A percentile compares a stretch with the other conserved stretches of the same genome.
These are phyloP conservation scores for Melieria omissa DNA, from an alignment of 2,888 invertebrate species.

Conservation along the genomic window DNA sequence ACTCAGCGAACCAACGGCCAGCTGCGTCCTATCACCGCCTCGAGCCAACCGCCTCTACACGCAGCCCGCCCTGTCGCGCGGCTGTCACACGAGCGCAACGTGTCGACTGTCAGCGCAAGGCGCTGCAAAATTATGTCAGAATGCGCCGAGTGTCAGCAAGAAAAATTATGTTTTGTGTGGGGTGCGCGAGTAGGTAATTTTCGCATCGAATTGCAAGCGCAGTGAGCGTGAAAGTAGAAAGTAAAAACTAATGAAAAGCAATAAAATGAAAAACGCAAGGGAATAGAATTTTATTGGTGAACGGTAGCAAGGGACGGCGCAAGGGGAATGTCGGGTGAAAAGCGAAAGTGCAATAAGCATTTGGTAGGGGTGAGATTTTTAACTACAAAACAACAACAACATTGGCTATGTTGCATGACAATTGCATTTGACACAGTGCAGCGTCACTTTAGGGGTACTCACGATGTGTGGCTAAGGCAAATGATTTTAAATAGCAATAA, in stretches of 20 bases:
- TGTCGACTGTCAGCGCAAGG: conserved; percentile 27
- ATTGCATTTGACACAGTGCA: conserved; percentile 14
- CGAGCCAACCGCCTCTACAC: neutral
- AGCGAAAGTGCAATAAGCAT: too few species aligned
- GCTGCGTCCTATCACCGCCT: too few species aligned
- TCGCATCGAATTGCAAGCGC: conserved; percentile 32
- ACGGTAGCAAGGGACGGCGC: too few species aligned
- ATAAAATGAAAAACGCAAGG: neutral
- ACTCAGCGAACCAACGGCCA: too few species aligned
- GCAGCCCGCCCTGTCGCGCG: conserved; percentile 23
- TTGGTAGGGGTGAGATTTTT: neutral
- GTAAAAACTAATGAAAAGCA: neutral
- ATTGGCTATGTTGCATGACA: neutral
- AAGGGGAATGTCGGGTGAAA: too few species aligned
- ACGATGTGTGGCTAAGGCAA: too few species aligned
- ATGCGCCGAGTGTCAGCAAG: conserved; percentile 34
- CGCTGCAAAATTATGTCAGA: conserved; percentile 35
- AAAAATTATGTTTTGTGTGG: conserved; percentile 30
- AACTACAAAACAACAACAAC: neutral
- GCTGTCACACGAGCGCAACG: conserved; percentile 18
- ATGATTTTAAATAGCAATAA: too few species aligned
- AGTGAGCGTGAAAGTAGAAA: neutral
- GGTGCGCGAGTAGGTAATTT: conserved; percentile 18
- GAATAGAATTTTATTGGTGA: too few species aligned
- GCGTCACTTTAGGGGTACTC: neutral